phyloP scores from a whole-genome alignment of 2,888 invertebrate species.

The Zootermopsis nevadensis region DNA sequence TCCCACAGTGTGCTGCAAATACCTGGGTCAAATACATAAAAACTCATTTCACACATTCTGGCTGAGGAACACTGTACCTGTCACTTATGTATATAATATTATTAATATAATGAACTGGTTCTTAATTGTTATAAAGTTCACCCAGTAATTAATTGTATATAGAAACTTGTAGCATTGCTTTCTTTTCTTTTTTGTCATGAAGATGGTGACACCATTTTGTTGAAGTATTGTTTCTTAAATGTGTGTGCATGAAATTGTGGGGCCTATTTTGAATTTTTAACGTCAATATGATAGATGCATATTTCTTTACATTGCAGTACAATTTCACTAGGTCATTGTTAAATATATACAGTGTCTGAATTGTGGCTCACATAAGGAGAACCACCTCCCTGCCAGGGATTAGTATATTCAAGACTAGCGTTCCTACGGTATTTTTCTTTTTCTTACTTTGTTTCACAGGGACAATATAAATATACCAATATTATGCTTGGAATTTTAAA shows the following conservation, averaged over 20 bases:
- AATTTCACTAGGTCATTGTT: slow-evolving; percentile 5
- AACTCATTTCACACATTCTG: not conserved
- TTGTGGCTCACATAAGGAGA: slow-evolving; percentile 4
- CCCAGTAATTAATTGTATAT: not conserved
- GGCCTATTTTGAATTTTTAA: slow-evolving; percentile 30
- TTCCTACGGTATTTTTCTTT: not conserved
- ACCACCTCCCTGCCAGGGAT: not conserved
- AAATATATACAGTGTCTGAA: not conserved
- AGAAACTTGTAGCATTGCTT: not conserved
- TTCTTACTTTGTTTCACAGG: not conserved
- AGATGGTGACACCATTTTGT: not conserved
- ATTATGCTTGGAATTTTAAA: slow-evolving; percentile 11
- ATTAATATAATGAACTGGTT: not conserved
- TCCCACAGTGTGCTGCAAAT: not conserved
- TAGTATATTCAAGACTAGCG: not conserved
- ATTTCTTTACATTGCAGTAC: not conserved
- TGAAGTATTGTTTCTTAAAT: not conserved
- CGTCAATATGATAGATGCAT: not conserved
- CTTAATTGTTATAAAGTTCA: slow-evolving; percentile 4
- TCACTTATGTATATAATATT: slow-evolving; percentile 19
- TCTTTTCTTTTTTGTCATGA: slow-evolving; percentile 1
- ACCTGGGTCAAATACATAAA: slow-evolving; percentile 6
- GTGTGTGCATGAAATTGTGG: slow-evolving; percentile 17
- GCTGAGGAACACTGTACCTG: slow-evolving; percentile 17
- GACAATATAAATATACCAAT: slow-evolving; percentile 24